These are phyloP conservation scores for Cairina moschata DNA, from an alignment of 2,113 vertebrate species.

Conservation along the genomic window DNA sequence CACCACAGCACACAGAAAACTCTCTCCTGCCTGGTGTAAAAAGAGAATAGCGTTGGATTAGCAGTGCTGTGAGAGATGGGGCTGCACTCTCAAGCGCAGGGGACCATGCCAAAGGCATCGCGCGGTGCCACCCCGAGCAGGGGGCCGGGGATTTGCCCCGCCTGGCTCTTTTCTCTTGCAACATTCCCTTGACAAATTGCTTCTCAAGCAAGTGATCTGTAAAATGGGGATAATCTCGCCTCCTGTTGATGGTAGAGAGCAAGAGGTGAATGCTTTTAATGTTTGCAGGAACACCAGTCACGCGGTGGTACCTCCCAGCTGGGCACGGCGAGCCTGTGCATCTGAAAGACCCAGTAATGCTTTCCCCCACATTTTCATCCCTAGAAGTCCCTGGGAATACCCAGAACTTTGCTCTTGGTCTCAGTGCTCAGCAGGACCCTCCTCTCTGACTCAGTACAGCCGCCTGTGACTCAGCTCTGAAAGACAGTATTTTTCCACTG, in stretches of 20 bases:
- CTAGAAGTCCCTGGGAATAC: neutral
- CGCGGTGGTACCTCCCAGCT: no score
- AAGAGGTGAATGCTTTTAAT: neutral
- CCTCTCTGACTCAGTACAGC: neutral
- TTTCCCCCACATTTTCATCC: neutral
- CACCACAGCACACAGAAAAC: accelerated
- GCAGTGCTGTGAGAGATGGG: neutral
- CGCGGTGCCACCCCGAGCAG: neutral
- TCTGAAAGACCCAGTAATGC: neutral
- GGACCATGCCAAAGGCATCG: accelerated
- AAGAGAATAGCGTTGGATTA: neutral
- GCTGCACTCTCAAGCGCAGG: accelerated
- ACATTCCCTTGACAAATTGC: neutral
- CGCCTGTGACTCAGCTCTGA: constrained; percentile 13
- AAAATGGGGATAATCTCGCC: neutral
- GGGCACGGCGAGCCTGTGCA: neutral
- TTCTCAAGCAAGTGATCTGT: neutral
- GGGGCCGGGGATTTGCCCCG: neutral
- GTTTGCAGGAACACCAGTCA: neutral
- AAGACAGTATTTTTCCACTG: constrained; percentile 39
- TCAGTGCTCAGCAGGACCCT: neutral
- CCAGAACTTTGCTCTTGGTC: neutral
- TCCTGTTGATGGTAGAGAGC: neutral
- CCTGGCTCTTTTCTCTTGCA: neutral
- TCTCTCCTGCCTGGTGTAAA: neutral